Base-by-base conservation (phyloP, 2,888 invertebrate species). In the Eupelmus urozonus region DNA sequence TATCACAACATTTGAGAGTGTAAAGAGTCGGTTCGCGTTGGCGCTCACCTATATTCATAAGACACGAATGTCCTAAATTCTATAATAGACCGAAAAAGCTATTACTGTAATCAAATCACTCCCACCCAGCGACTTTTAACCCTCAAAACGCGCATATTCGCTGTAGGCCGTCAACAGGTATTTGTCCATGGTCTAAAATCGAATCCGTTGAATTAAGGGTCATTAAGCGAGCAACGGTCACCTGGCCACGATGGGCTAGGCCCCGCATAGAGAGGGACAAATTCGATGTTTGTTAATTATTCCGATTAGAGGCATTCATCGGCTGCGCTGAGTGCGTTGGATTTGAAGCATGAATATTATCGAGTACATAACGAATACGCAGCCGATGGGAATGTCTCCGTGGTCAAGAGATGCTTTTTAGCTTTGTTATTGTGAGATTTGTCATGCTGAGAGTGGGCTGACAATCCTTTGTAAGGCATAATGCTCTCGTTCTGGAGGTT, bases 231-330 rank as follows among this genome's bases (percentile, higher is more conserved):
- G 27, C 23, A 49, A 49, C 18, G 13, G 27, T 29, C n/a, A 34
- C n/a, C n/a, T 5, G 20, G 53, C 51, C 7, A 29, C 34, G 18
- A 7, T 2, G 0, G 53, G 34, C n/a, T n/a, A n/a, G n/a, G n/a
- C n/a, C n/a, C n/a, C n/a, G n/a, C n/a, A n/a, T n/a, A n/a, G n/a
- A n/a, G n/a, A n/a, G n/a, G 16, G 63, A 29, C 29, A 34, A 57
- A 67, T 49, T 59, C 34, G 51, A n/a, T 40, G 60, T 60, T 60
- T 55, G 63, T 70, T 63, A 78, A 78, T 73, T 73, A 67, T 73
- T 69, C 73, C 20, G 72, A 73, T 73, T 73, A 73, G 69, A 70
- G 49, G 53, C 42, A 66, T 75, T 67, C 60, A 34, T 3, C 2
- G 16, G 45, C 16, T 34, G 9, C 27, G 27, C 2, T 7, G 1